phyloP scores from a whole-genome alignment of 1,140 invertebrate genomes.

The Megalonaias nervosa region DNA sequence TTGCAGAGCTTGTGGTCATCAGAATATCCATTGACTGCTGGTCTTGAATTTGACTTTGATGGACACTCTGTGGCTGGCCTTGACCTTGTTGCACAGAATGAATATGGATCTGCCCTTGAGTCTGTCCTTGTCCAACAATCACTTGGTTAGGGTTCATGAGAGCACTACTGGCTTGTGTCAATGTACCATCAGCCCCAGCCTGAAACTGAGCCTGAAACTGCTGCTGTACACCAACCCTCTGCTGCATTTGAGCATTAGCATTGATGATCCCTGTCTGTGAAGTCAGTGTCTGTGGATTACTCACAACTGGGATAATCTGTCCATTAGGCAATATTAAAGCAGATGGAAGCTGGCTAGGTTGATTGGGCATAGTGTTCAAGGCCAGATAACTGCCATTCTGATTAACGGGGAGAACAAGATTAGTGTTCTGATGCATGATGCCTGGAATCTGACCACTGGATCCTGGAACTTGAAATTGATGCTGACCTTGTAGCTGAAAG shows the following conservation, averaged over 20 bases:
- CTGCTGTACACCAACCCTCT: constrained; percentile 6
- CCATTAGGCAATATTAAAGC: constrained; percentile 71
- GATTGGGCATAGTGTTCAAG: constrained; percentile 53
- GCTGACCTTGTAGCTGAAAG: constrained; percentile 39
- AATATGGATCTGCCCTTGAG: too few species aligned
- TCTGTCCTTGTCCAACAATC: too few species aligned
- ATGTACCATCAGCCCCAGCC: too few species aligned
- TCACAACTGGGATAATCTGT: constrained; percentile 71
- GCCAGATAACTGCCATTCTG: constrained; percentile 50
- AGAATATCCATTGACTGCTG: too few species aligned
- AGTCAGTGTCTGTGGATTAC: constrained; percentile 63
- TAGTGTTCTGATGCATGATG: too few species aligned
- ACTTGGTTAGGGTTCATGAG: constrained; percentile 11
- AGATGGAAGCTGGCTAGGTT: constrained; percentile 63
- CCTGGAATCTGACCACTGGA: too few species aligned
- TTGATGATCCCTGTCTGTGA: constrained; percentile 11
- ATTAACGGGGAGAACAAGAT: constrained; percentile 45
- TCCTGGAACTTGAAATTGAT: neutral
- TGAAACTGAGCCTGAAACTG: neutral
- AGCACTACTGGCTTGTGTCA: neutral
- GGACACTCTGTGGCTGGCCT: too few species aligned
- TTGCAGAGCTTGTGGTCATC: too few species aligned
- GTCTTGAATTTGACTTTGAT: too few species aligned
- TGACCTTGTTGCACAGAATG: too few species aligned
- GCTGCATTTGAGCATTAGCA: constrained; percentile 11